A percentile compares a stretch with the other conserved stretches of the same genome.
phyloP scores from a whole-genome alignment of 1,140 invertebrate genomes.

The Pseudomyrmex concolor region DNA sequence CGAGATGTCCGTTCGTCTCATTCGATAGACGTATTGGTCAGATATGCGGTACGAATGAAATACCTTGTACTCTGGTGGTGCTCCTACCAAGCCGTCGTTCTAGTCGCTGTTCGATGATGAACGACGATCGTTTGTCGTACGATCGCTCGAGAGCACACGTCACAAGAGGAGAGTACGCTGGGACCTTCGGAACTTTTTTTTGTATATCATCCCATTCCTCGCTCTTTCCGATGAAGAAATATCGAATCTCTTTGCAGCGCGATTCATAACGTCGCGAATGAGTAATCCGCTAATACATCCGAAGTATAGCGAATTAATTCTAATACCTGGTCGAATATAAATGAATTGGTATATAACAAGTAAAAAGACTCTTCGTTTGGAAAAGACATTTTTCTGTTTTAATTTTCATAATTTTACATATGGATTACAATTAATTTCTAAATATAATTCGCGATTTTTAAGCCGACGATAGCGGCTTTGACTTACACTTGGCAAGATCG shows the following conservation, averaged over 20 bases:
- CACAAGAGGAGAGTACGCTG: constrained; percentile 60
- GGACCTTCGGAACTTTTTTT: constrained; percentile 16
- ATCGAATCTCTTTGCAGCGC: constrained; percentile 20
- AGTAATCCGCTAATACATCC: constrained; percentile 36
- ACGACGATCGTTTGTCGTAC: constrained; percentile 74
- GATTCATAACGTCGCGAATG: constrained; percentile 43
- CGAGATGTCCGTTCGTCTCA: constrained; percentile 65
- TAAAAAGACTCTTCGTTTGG: not conserved
- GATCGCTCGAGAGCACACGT: constrained; percentile 72
- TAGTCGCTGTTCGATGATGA: constrained; percentile 73
- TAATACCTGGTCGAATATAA: not conserved
- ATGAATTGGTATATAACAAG: not conserved
- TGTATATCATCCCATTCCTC: constrained; percentile 31
- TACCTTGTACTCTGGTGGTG: constrained; percentile 63
- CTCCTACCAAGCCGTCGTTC: constrained; percentile 74
- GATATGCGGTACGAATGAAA: constrained; percentile 52
- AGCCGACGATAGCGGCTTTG: too few relatives aligned
- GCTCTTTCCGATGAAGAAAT: constrained; percentile 37
- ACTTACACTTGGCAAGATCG: not conserved
- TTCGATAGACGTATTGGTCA: constrained; percentile 59
- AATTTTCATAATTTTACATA: too few relatives aligned
- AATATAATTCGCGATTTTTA: not conserved
- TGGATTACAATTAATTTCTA: not conserved
- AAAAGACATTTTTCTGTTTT: too few relatives aligned
- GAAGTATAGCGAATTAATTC: not conserved